phyloP scores from a whole-genome alignment of 92 coral and sea anemone species.

The Phymanthus crucifer region DNA sequence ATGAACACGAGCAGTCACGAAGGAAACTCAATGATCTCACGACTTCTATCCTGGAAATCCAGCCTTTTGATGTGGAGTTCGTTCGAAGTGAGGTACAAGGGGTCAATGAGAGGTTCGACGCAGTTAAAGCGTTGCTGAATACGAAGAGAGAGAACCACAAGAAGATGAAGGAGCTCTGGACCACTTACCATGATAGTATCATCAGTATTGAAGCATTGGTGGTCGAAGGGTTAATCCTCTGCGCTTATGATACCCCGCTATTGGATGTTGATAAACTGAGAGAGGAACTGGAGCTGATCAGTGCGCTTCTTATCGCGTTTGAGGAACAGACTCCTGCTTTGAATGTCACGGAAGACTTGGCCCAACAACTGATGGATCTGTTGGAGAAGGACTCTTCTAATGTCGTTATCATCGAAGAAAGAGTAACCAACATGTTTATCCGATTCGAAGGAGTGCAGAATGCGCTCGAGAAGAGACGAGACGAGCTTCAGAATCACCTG shows the following conservation, averaged over 20 bases:
- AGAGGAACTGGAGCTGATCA: conserved; percentile 55
- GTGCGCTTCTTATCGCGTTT: conserved; percentile 53
- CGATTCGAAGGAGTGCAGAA: conserved; percentile 77
- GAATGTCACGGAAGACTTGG: conserved; percentile 64
- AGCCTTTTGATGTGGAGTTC: conserved; percentile 66
- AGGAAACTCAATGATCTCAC: conserved; percentile 64
- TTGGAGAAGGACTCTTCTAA: conserved; percentile 74
- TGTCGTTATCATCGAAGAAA: conserved; percentile 63
- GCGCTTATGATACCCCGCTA: conserved; percentile 61
- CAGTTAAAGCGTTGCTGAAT: conserved; percentile 60
- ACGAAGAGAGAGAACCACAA: conserved; percentile 73
- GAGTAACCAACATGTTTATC: conserved; percentile 54
- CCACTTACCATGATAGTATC: conserved; percentile 59
- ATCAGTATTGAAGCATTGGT: conserved; percentile 71
- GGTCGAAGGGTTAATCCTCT: conserved; percentile 72
- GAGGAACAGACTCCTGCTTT: conserved; percentile 64
- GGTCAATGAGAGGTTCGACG: conserved; percentile 68
- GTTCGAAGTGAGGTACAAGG: conserved; percentile 63
- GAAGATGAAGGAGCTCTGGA: conserved; percentile 77
- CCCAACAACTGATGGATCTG: conserved; percentile 62
- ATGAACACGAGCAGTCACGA: conserved; percentile 48
- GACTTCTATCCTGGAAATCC: conserved; percentile 63
- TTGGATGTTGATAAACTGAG: conserved; percentile 59
- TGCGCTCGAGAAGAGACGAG: conserved; percentile 65
- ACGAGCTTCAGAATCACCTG: conserved; percentile 71